phyloP scores from a whole-genome alignment of 64 coral and sea anemone species.

The Pachyseris speciosa region DNA sequence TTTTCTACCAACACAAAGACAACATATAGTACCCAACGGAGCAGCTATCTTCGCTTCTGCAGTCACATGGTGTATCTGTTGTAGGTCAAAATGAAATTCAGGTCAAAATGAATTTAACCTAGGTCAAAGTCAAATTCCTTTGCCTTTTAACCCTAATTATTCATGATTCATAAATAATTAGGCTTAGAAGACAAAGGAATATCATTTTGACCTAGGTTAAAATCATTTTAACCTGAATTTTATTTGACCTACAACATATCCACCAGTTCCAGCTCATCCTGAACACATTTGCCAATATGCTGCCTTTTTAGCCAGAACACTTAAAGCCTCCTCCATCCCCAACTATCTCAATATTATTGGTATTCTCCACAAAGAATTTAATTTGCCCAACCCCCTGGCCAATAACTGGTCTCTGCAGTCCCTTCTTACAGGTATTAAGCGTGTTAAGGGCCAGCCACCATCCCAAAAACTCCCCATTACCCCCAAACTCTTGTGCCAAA shows the following conservation, averaged over 20 bases:
- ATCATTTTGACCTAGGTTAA: too few relatives aligned
- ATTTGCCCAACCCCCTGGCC: conserved; percentile 20
- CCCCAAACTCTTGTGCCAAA: neutral
- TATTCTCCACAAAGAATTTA: too few relatives aligned
- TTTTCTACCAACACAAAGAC: neutral
- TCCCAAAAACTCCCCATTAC: conserved; percentile 20
- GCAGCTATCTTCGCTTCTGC: conserved; percentile 24
- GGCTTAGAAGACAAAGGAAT: too few relatives aligned
- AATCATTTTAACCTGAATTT: too few relatives aligned
- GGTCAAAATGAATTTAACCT: too few relatives aligned
- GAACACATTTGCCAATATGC: conserved; percentile 39
- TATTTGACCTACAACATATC: too few relatives aligned
- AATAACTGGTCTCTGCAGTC: conserved; percentile 38
- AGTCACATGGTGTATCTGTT: conserved; percentile 16
- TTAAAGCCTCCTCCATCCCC: conserved; percentile 1
- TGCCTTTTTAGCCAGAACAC: conserved; percentile 30
- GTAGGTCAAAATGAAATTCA: too few relatives aligned
- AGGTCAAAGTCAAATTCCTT: too few relatives aligned
- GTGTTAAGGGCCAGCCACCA: conserved; percentile 13
- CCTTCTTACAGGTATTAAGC: conserved; percentile 44
- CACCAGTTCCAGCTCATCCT: conserved; percentile 5
- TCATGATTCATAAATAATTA: too few relatives aligned
- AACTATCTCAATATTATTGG: conserved; percentile 33
- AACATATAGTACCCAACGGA: conserved; percentile 27
- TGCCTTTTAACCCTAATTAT: too few relatives aligned